These are phyloP conservation scores for Pomacea maculata DNA, from an alignment of 1,140 invertebrate species.

Conservation along the genomic window DNA sequence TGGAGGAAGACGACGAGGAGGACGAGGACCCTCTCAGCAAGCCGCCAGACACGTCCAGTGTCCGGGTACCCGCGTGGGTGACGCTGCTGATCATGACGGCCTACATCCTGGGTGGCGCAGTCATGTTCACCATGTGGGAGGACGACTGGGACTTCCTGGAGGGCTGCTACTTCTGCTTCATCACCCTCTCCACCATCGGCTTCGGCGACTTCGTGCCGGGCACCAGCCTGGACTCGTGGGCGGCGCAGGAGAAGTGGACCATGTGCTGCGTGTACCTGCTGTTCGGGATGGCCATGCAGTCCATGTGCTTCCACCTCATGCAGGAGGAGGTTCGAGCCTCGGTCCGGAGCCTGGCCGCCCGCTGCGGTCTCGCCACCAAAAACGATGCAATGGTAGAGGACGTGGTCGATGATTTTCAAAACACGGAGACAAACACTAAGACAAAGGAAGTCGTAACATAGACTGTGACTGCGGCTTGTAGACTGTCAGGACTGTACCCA, in stretches of 20 bases:
- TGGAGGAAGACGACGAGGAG: slow-evolving; percentile 2
- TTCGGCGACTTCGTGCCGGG: slow-evolving; percentile 97
- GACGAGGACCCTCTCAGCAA: slow-evolving; percentile 19
- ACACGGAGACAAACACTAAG: background rate
- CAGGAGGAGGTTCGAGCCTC: slow-evolving; percentile 85
- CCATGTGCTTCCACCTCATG: slow-evolving; percentile 99
- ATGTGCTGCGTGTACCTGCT: slow-evolving; percentile 68
- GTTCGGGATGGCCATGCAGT: slow-evolving; percentile 94
- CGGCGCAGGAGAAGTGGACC: slow-evolving; percentile 55
- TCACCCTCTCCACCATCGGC: slow-evolving; percentile 74
- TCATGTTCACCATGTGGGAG: slow-evolving; percentile 63
- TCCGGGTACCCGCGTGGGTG: slow-evolving; percentile 61
- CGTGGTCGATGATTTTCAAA: background rate
- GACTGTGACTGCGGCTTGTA: background rate
- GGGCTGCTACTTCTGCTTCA: slow-evolving; percentile 88
- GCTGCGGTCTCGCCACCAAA: slow-evolving; percentile 30
- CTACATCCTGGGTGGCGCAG: slow-evolving; percentile 63
- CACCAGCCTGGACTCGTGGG: slow-evolving; percentile 69
- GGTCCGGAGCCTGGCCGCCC: slow-evolving; percentile 73
- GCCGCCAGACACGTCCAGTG: slow-evolving; percentile 36
- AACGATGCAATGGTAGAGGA: background rate
- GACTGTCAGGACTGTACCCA: too few relatives aligned
- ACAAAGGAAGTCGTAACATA: background rate
- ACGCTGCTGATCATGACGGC: slow-evolving; percentile 58
- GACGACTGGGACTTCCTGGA: slow-evolving; percentile 89